phyloP scores from a whole-genome alignment of 2,888 invertebrate genomes.

The Rhodophaea formosa region DNA sequence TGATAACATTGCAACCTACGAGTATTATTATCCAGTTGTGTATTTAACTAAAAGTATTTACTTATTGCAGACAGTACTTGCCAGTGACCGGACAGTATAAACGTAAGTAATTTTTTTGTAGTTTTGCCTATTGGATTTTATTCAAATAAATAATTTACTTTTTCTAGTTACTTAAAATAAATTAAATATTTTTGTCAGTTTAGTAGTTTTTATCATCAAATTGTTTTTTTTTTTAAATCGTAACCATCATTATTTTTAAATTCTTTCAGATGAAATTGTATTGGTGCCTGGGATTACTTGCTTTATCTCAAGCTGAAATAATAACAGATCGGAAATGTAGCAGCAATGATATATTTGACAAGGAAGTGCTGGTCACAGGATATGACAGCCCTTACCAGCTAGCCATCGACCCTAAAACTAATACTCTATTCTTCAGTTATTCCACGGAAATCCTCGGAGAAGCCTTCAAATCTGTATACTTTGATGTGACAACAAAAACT shows the following conservation, averaged over 20 bases:
- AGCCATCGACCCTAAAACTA: slow-evolving; percentile 56
- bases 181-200: too few species aligned
- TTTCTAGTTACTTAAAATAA: background rate
- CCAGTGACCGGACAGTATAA: background rate
- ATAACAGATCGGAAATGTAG: slow-evolving; percentile 24
- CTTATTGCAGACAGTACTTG: background rate
- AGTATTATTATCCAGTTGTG: background rate
- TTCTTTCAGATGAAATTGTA: slow-evolving; percentile 41
- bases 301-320: slow-evolving; percentile 28
- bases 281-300: slow-evolving; percentile 24
- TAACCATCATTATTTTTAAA: background rate
- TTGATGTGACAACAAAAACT: slow-evolving; percentile 51
- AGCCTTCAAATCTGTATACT: slow-evolving; percentile 45
- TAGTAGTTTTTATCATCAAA: too few species aligned
- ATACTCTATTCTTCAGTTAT: slow-evolving; percentile 59
- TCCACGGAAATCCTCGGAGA: slow-evolving; percentile 25
- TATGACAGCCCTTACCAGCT: slow-evolving; percentile 55
- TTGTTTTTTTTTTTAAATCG: too few species aligned
- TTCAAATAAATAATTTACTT: background rate
- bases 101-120: slow-evolving; percentile 1
- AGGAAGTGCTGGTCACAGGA: slow-evolving; percentile 39
- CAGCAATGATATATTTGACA: slow-evolving; percentile 28
- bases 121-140: background rate
- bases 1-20: background rate
- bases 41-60: slow-evolving; percentile 7